Conservation (phyloP, 2,888 invertebrate species). For the Drosophila siamana region DNA sequence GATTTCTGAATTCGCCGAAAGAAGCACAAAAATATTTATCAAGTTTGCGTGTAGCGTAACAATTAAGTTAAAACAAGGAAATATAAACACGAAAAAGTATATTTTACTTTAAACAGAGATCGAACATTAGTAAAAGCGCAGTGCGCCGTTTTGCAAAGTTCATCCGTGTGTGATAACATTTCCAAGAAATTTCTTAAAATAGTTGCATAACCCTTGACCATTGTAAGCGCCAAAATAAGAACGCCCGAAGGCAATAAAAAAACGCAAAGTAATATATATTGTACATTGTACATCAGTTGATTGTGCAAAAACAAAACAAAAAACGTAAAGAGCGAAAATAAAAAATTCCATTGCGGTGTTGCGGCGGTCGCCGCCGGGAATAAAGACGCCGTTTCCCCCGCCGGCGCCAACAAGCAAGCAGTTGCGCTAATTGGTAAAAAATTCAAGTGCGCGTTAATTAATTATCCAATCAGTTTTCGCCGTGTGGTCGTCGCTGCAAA, state of each 20-base stretch:
- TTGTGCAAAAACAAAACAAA: conserved; percentile 39
- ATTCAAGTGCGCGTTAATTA: conserved; percentile 46
- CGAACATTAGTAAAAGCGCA: conserved; percentile 4
- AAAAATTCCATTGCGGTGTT: conserved; percentile 51
- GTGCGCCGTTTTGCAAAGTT: conserved; percentile 5
- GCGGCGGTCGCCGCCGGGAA: conserved; percentile 58
- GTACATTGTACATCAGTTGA: conserved; percentile 20
- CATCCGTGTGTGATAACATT: conserved; percentile 43
- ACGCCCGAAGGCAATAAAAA: conserved; percentile 33
- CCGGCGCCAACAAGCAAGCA: conserved; percentile 19
- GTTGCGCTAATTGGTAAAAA: conserved; percentile 1
- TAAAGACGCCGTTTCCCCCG: conserved; percentile 35
- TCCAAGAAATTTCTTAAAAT: conserved; percentile 34
- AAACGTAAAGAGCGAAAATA: conserved; percentile 25
- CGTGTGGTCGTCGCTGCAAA: conserved; percentile 1
- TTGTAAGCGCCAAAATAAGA: conserved; percentile 60
- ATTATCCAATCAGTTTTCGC: conserved; percentile 17
- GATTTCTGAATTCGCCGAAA: conserved; percentile 50
- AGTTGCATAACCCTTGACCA: conserved; percentile 56
- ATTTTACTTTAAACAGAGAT: conserved; percentile 6
- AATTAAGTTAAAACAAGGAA: conserved; percentile 6
- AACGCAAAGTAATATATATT: neutral
- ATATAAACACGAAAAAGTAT: conserved; percentile 16
- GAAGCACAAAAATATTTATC: conserved; percentile 41
- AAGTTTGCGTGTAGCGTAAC: conserved; percentile 29